Evolutionary conservation across 2,113 vertebrate species (phyloP), one percentile per base, ranked within the genome.

Genomic region (Rhineura floridana): DNA sequence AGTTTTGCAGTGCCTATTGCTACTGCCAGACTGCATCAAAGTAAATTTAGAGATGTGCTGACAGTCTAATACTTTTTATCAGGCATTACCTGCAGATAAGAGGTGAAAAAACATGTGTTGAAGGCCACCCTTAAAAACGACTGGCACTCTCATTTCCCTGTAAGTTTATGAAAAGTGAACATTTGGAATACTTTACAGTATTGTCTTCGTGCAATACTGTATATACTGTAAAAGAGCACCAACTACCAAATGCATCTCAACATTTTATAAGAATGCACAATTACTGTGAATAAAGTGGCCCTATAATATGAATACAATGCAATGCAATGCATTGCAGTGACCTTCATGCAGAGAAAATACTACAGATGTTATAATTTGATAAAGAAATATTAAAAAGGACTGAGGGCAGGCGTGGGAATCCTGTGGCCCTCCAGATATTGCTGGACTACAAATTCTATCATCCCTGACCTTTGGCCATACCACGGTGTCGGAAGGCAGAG

Each of bases 31-130:
- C 85, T 91, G 92, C 90, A 95, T 96, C 93, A 93, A 95, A 95
- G 94, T 93, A 94, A 93, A 94, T 95, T 93, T 95, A 93, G 94
- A 95, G 95, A 94, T 93, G 89, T 93, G 91, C 91, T 94, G 93
- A 95, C 93, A 95, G 92, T 93, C 91, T 94, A 95, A 95, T 94
- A 95, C 89, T 91, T 94, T 87, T 79, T 95, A 94, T 95, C 93
- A 88, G 89, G 87, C 89, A 94, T 86, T 90, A 95, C 93, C 92
- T 94, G 87, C 81, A 95, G 94, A 94, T 96, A 95, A 94, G 88
- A 92, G 80, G 87, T 91, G 87, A 89, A 91, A 67, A 95, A 92
- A 85, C 69, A 85, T 86, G 86, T 93, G 86, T 81, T 87, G 91
- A 94, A 93, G 90, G 90, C 92, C 92, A 92, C 70, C 30, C 84